phyloP scores from a whole-genome alignment of 2,113 vertebrate genomes.

The Trinectes maculatus region DNA sequence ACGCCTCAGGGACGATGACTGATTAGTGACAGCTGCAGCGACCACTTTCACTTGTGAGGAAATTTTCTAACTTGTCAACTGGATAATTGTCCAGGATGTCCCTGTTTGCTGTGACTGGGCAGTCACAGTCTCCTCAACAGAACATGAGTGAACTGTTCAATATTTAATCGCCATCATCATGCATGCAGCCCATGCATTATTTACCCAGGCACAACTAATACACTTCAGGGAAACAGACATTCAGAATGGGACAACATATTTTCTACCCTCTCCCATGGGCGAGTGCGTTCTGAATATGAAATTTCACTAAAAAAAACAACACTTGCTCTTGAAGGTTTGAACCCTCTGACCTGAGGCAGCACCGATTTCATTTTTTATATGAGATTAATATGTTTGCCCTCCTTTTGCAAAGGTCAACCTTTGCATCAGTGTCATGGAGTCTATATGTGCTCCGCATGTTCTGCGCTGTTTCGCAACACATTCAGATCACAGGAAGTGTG shows the following conservation, averaged over 20 bases:
- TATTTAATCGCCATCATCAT: constrained; percentile 74
- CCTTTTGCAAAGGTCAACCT: constrained; percentile 66
- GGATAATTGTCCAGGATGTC: constrained; percentile 36
- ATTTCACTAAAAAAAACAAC: constrained; percentile 15
- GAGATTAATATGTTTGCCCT: constrained; percentile 51
- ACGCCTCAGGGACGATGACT: not conserved
- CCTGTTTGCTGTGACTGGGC: constrained; percentile 33
- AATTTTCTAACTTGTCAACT: constrained; percentile 20
- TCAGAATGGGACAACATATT: constrained; percentile 16
- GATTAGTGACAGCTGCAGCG: constrained; percentile 5
- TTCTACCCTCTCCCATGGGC: constrained; percentile 15
- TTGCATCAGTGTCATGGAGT: constrained; percentile 63
- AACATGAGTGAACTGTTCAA: constrained; percentile 72
- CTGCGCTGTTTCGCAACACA: not conserved
- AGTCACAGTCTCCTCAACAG: constrained; percentile 43
- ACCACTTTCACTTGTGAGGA: constrained; percentile 14
- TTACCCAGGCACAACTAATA: constrained; percentile 63
- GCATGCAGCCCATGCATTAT: constrained; percentile 70
- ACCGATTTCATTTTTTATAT: constrained; percentile 9
- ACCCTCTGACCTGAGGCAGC: constrained; percentile 37
- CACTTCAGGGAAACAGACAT: constrained; percentile 56
- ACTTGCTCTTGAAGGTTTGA: constrained; percentile 13
- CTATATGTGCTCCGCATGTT: constrained; percentile 35
- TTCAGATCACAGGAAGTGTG: constrained; percentile 19
- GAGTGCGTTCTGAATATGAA: not conserved